These are phyloP conservation scores for Sisor rabdophorus DNA, from an alignment of 2,113 vertebrate species.

Conservation along the genomic window DNA sequence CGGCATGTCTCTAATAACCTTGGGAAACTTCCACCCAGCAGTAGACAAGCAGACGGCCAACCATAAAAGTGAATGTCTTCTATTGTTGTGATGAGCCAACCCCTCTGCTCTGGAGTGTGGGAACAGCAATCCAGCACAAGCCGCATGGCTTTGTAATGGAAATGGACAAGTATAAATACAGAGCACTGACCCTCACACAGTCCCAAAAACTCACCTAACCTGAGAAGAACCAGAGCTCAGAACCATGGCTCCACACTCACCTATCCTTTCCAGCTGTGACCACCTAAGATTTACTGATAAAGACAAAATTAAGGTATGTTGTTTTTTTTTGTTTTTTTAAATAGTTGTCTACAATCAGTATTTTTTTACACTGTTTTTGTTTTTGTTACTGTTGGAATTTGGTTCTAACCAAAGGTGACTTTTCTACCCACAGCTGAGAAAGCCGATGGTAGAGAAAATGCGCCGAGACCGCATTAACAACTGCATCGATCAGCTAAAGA, in stretches of 20 bases:
- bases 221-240: slow-evolving; percentile 42
- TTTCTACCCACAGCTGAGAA: slow-evolving; percentile 71
- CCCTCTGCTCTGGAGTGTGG: slow-evolving; percentile 73
- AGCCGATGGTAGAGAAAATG: slow-evolving; percentile 84
- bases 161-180: slow-evolving; percentile 69
- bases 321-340: background rate
- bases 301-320: slow-evolving; percentile 63
- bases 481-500: slow-evolving; percentile 76
- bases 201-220: slow-evolving; percentile 49
- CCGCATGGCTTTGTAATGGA: slow-evolving; percentile 76
- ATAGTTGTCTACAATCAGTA: background rate
- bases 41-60: slow-evolving; percentile 60
- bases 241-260: slow-evolving; percentile 64
- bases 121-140: slow-evolving; percentile 70
- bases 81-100: slow-evolving; percentile 67
- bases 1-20: slow-evolving; percentile 58
- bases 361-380: background rate
- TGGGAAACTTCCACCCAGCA: slow-evolving; percentile 60
- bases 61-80: slow-evolving; percentile 65
- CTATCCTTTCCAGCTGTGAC: slow-evolving; percentile 47
- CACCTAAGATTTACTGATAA: slow-evolving; percentile 55
- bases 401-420: slow-evolving; percentile 29
- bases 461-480: slow-evolving; percentile 78
- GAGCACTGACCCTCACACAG: slow-evolving; percentile 52
- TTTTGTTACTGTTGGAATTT: background rate